phyloP scores from a whole-genome alignment of 2,888 invertebrate species.

The Harmothoe impar region DNA sequence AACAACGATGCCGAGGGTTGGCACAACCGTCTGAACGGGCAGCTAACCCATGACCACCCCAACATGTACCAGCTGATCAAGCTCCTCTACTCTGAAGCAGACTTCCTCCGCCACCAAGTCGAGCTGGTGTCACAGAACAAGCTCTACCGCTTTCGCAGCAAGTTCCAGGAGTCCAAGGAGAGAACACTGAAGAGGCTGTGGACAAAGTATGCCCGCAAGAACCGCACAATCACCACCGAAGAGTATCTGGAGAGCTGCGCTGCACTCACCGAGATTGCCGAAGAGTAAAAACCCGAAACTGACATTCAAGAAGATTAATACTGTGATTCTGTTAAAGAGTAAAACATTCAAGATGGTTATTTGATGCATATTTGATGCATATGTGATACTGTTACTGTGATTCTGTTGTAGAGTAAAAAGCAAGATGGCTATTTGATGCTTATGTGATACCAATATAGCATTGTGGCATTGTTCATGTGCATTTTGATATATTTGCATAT shows the following conservation, averaged over 20 bases:
- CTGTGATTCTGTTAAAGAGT: no score
- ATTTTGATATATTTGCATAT: no score
- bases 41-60: neutral
- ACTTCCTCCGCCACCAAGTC: neutral
- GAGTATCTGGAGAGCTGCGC: neutral
- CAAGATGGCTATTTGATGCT: no score
- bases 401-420: no score
- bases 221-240: neutral
- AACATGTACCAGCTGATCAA: neutral
- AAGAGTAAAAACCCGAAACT: no score
- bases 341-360: no score
- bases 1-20: conserved; percentile 61
- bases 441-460: no score
- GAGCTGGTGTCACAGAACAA: neutral
- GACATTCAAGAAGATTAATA: no score
- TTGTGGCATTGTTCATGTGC: no score
- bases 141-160: neutral
- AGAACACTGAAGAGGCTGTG: neutral
- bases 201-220: neutral
- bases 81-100: neutral
- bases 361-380: no score
- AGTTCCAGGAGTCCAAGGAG: neutral
- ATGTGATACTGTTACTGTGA: no score
- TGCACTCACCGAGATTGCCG: neutral
- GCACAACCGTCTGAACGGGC: conserved; percentile 23